Evolutionary conservation across 2,888 invertebrate species (phyloP).

Genomic region (Drosophila tanythrix): DNA sequence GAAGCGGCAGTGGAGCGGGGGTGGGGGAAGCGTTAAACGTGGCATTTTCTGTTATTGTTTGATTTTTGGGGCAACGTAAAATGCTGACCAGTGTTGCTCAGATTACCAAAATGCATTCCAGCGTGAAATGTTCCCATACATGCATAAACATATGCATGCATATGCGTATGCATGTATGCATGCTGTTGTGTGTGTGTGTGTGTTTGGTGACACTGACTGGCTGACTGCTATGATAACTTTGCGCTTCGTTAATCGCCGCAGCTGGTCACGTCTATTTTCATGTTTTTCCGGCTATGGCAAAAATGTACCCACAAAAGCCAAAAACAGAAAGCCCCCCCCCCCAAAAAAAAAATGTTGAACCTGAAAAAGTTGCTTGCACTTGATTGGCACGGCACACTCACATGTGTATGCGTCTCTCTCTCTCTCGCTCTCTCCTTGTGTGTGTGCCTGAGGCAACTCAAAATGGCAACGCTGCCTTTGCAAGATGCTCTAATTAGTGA

Average conservation of each 20-base stretch:
- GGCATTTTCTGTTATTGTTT: conserved; percentile 60
- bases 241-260: conserved; percentile 82
- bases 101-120: conserved; percentile 64
- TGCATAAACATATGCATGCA: conserved; percentile 14
- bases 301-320: conserved; percentile 44
- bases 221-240: conserved; percentile 77
- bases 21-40: conserved; percentile 1
- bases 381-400: conserved; percentile 37
- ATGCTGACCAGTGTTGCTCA: conserved; percentile 59
- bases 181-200: conserved; percentile 2
- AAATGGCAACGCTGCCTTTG: conserved; percentile 76
- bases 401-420: conserved; percentile 7
- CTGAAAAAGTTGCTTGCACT: conserved; percentile 26
- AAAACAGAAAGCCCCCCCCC: conserved; percentile 32
- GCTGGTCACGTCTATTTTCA: conserved; percentile 70
- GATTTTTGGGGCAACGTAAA: conserved; percentile 50
- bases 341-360: background rate
- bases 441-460: conserved; percentile 35
- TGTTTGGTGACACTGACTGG: conserved; percentile 13
- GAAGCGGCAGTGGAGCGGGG: background rate
- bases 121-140: conserved; percentile 41
- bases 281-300: conserved; percentile 60
- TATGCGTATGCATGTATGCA: background rate
- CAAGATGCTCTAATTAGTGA: conserved; percentile 72
- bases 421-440: conserved; percentile 11